Evolutionary conservation across 2,888 invertebrate species (phyloP), one percentile per base, ranked within the genome.

Genomic region (Hetaerina titia): DNA sequence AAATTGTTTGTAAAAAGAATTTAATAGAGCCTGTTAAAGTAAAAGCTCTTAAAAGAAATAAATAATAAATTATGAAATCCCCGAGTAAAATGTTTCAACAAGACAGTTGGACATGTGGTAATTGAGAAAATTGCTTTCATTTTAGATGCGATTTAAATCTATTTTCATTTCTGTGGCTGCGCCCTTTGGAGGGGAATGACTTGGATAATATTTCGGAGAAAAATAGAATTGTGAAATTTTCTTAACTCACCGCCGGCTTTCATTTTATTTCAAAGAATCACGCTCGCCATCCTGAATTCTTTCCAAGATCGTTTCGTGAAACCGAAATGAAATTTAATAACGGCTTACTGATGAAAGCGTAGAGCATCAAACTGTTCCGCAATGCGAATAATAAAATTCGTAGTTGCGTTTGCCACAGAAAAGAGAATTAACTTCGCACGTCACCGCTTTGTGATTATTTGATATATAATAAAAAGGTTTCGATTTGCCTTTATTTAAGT

Each of bases 271-370:
- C 25, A 81, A 81, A 31, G 81, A 81, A 81, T 81, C 81, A 81
- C 81, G 81, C 81, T 81, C 81, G 31, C 81, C 25, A 81, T 31
- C 81, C 81, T 81, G 31, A 81, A 81, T 81, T 81, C 81, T 31
- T 31, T 81, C 81, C 81, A 81, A 81, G 31, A 31, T 81, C 81
- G 81, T 81, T 31, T 81, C 4, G 81, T 81, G 81, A 81, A 81
- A 81, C 81, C 81, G 11, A 11, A 31, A 81, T 31, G 81, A 81
- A 81, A 31, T 81, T 31, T 31, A 81, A 31, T 81, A 31, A 81
- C 31, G 25, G 81, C 81, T 81, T 81, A 25, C 25, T 31, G 81
- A 81, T 81, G 81, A 81, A 81, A 81, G 31, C 74, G 74, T 0
- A 81, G 74, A 81, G 31, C 31, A 19, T 81, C 13, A 13, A 25